Evolutionary conservation across 2,797 vertebrate species (phyloP), one percentile per base, ranked within the genome.

Genomic region (Oryzias dopingdopingensis): DNA sequence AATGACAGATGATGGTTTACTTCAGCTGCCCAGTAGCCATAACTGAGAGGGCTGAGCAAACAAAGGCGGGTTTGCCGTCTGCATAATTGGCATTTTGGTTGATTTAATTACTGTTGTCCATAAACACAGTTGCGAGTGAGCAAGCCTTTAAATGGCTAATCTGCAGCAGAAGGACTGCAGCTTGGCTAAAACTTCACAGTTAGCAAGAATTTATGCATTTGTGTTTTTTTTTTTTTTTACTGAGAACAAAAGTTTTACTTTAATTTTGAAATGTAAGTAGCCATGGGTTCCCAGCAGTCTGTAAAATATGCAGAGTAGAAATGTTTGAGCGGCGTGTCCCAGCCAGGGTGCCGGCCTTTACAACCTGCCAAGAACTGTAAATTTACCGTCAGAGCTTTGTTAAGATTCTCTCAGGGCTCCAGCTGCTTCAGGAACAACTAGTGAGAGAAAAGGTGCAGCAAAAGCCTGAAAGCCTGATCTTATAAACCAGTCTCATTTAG

Each of bases 51-150:
- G 72, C 64, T 17, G 71, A 68, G 32, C 32, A 37, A 37, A 37
- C 32, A 37, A 12, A 37, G 32, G 12, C 66, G 42, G 70, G 62
- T 56, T 55, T 55, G 49, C 79, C 62, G 57, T 53, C 51, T 5
- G 23, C 22, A 53, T 88, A 90, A 91, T 86, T 87, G 78, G 73
- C 67, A 80, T 89, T 90, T 90, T 89, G 82, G 68, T 79, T 56
- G 45, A 44, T 60, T 67, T 90, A 91, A 91, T 92, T 88, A 87
- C 52, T 88, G 84, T 81, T 87, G 74, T 90, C 59, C 29, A 70
- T 60, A 62, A 71, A 79, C 65, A 63, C 52, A 40, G 62, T 52
- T 46, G 65, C 40, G 55, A 62, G 76, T 64, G 81, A 69, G 68
- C 67, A 60, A 43, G 79, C 60, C 65, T 78, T 64, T 80, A 61